Evolutionary conservation across 2,888 invertebrate species (phyloP).

Genomic region (Ochlodes sylvanus): DNA sequence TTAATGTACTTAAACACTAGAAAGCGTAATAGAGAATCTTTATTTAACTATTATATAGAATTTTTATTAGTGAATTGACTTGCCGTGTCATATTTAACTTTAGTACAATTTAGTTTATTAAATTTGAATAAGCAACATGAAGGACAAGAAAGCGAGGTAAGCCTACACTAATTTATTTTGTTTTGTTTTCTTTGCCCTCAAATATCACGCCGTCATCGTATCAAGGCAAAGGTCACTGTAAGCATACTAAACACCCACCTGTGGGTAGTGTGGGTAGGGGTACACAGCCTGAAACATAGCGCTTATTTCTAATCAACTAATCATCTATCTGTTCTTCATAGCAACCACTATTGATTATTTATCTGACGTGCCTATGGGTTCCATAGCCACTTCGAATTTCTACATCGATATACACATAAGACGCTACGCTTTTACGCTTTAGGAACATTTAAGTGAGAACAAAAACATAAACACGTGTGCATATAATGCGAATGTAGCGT

Average conservation of each 20-base stretch:
- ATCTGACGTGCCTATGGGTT: too few species aligned
- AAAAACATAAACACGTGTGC: constrained; percentile 4
- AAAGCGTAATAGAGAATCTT: constrained; percentile 4
- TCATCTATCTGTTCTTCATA: neutral
- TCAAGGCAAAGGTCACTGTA: neutral
- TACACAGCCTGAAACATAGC: neutral
- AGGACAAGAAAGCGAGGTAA: constrained; percentile 42
- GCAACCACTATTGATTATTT: neutral
- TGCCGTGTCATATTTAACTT: constrained; percentile 15
- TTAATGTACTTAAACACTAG: constrained; percentile 20
- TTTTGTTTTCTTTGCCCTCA: neutral
- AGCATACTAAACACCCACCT: neutral
- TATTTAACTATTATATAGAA: constrained; percentile 1
- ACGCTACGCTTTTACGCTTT: too few species aligned
- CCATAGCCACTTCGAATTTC: too few species aligned
- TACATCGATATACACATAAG: too few species aligned
- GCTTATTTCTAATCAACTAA: neutral
- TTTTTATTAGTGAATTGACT: constrained; percentile 15
- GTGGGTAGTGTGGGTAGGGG: neutral
- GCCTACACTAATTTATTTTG: neutral
- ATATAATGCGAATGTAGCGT: neutral
- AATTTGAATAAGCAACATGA: constrained; percentile 38
- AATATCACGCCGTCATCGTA: neutral
- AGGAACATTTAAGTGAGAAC: too few species aligned
- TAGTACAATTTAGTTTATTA: constrained; percentile 10